Percentiles rank a stretch among this genome's conserved stretches.
phyloP scores from a whole-genome alignment of 2,797 vertebrate species.

The Huso huso region DNA sequence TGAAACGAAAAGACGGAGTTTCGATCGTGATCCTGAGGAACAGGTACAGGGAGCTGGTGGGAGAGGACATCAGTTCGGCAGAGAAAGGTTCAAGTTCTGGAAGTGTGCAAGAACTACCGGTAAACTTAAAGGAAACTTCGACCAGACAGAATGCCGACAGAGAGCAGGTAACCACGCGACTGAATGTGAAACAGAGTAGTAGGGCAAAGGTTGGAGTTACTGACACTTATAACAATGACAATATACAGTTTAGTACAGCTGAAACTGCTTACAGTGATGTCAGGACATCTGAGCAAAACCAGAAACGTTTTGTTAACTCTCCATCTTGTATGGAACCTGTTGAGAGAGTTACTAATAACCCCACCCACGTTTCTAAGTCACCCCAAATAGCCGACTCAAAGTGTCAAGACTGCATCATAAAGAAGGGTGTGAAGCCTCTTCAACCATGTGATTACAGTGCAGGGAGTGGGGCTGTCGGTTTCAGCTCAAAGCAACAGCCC shows the following conservation, averaged over 20 bases:
- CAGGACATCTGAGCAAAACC: neutral
- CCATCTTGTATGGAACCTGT: too few relatives aligned
- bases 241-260: constrained; percentile 34
- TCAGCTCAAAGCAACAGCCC: neutral
- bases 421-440: neutral
- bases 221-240: neutral
- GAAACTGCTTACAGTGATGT: constrained; percentile 35
- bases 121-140: too few relatives aligned
- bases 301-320: too few relatives aligned
- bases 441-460: neutral
- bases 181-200: neutral
- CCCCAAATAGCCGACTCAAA: too few relatives aligned
- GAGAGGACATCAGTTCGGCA: constrained; percentile 35
- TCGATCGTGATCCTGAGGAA: constrained; percentile 68
- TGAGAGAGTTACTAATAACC: too few relatives aligned
- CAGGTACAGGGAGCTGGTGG: constrained; percentile 54
- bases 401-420: too few relatives aligned
- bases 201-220: constrained; percentile 1
- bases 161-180: too few relatives aligned
- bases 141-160: too few relatives aligned
- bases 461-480: neutral
- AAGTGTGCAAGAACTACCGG: too few relatives aligned
- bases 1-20: constrained; percentile 61
- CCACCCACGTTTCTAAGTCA: too few relatives aligned
- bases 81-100: too few relatives aligned